Evolutionary conservation across 2,113 vertebrate species (phyloP).

Genomic region (Motacilla tschutschensis): DNA sequence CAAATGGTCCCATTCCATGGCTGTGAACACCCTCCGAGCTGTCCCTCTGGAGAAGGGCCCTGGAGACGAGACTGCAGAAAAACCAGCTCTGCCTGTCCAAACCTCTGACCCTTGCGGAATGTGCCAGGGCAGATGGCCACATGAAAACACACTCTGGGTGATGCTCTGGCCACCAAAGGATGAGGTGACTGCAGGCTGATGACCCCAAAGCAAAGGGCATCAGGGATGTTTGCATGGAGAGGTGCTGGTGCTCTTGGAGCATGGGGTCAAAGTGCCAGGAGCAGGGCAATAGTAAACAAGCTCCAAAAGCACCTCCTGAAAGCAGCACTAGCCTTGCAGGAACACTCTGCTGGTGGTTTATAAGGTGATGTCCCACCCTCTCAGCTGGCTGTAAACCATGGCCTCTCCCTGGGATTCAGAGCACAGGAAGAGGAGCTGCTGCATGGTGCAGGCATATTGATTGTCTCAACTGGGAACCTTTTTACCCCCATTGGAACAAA

Average conservation of each 20-base stretch:
- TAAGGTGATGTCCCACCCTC: background rate
- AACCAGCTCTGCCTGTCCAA: constrained; percentile 19
- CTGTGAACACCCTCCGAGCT: background rate
- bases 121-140: constrained; percentile 11
- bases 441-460: fast-evolving
- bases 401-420: background rate
- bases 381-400: background rate
- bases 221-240: background rate
- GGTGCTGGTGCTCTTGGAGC: background rate
- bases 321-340: background rate
- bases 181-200: background rate
- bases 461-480: background rate
- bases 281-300: background rate
- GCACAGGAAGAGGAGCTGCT: background rate
- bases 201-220: background rate
- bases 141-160: constrained; percentile 9
- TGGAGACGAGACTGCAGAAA: fast-evolving
- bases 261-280: fast-evolving
- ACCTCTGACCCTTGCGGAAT: background rate
- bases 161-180: background rate
- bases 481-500: background rate
- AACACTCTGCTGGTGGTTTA: fast-evolving
- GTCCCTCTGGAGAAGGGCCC: background rate
- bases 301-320: background rate
- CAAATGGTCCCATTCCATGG: background rate